phyloP scores from a whole-genome alignment of 1,140 invertebrate genomes.

The Nixonia krombeini region DNA sequence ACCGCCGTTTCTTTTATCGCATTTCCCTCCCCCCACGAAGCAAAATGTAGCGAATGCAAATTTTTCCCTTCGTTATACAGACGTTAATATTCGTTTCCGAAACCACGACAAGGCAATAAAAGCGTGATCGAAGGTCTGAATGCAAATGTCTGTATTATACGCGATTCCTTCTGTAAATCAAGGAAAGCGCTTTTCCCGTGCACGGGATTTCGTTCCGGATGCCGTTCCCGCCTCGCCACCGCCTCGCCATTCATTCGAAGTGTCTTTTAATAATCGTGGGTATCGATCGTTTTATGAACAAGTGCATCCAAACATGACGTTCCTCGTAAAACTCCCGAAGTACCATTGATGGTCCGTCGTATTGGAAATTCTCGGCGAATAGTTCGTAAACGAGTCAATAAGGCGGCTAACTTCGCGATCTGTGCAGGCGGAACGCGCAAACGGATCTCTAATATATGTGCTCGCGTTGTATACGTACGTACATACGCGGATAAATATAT shows the following conservation, averaged over 20 bases:
- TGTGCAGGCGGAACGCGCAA: conserved; percentile 7
- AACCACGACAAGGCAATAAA: too few species aligned
- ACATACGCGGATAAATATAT: conserved; percentile 1
- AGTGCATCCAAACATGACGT: conserved; percentile 28
- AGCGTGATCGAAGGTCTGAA: too few species aligned
- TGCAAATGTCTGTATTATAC: too few species aligned
- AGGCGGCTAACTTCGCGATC: conserved; percentile 19
- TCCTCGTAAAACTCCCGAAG: conserved; percentile 32
- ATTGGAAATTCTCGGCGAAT: conserved; percentile 33
- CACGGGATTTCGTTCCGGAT: too few species aligned
- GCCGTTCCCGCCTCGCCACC: too few species aligned
- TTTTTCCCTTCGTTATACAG: too few species aligned
- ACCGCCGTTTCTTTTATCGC: too few species aligned
- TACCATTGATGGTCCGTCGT: conserved; percentile 25
- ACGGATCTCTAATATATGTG: not conserved
- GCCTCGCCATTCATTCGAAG: conserved; percentile 28
- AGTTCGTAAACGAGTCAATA: conserved; percentile 40
- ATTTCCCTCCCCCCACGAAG: too few species aligned
- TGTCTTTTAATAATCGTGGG: conserved; percentile 25
- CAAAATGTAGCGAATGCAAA: too few species aligned
- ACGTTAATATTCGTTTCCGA: too few species aligned
- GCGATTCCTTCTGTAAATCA: too few species aligned
- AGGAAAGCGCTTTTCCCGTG: too few species aligned
- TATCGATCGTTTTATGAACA: conserved; percentile 36
- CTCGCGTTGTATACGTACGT: conserved; percentile 2